Conservation (phyloP, 2,113 vertebrate species). For the Neolamprologus modestus region DNA sequence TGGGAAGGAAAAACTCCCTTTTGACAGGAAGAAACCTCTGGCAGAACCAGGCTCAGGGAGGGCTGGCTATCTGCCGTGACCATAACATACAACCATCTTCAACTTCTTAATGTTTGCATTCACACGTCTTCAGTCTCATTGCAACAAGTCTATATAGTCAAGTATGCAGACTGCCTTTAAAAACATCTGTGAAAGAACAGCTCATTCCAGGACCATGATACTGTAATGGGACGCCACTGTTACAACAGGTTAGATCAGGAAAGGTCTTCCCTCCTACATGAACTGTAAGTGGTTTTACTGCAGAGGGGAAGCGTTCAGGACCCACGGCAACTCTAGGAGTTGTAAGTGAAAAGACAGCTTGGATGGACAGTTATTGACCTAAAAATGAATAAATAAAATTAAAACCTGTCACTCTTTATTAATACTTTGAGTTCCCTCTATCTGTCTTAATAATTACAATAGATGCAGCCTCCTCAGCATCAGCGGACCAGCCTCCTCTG, state of each 20-base stretch:
- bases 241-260: not conserved
- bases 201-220: rapidly evolving
- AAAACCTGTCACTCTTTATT: not conserved
- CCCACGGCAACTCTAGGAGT: not conserved
- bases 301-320: rapidly evolving
- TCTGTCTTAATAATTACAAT: not conserved
- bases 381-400: not conserved
- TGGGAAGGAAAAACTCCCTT: not conserved
- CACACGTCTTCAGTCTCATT: not conserved
- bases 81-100: not conserved
- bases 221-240: not conserved
- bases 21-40: not conserved
- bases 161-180: not conserved
- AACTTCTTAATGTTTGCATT: not conserved
- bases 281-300: not conserved
- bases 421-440: not conserved
- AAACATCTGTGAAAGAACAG: not conserved
- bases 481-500: not conserved
- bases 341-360: not conserved
- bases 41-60: not conserved
- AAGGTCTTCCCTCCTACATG: not conserved
- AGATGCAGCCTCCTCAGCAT: not conserved
- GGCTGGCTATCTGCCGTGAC: rapidly evolving
- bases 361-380: not conserved
- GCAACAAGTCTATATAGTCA: not conserved